Evolutionary conservation across 2,797 vertebrate species (phyloP).

Genomic region (Netta rufina): DNA sequence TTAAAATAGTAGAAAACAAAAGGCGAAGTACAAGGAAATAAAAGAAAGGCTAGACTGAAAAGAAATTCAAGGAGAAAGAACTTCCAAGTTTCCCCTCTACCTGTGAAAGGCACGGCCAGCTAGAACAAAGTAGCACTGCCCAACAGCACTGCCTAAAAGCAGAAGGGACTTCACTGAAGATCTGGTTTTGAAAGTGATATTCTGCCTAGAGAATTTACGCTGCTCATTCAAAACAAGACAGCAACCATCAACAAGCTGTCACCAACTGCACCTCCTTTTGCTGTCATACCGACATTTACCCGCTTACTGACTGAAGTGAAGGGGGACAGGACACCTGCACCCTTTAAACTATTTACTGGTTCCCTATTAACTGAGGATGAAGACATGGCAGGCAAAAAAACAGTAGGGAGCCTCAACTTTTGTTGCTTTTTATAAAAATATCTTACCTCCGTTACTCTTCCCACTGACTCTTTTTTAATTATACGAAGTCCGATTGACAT

Average conservation of each 20-base stretch:
- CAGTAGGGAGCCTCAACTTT: not conserved
- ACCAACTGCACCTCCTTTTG: not conserved
- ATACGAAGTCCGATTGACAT: not conserved
- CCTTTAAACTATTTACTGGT: not conserved
- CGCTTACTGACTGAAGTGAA: not conserved
- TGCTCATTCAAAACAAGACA: not conserved
- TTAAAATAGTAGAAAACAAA: too few species aligned
- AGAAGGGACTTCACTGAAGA: not conserved
- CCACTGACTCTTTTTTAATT: not conserved
- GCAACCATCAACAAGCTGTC: not conserved
- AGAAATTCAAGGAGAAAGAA: too few species aligned
- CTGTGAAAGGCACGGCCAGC: too few species aligned
- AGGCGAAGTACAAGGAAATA: too few species aligned
- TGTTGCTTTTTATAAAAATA: not conserved
- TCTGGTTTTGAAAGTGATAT: not conserved
- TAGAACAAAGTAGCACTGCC: too few species aligned
- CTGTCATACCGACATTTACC: not conserved
- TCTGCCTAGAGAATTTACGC: not conserved
- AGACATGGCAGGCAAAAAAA: not conserved
- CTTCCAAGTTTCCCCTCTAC: too few species aligned
- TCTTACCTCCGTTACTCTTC: not conserved
- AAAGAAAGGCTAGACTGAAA: too few species aligned
- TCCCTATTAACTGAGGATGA: not conserved
- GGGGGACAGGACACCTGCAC: not conserved
- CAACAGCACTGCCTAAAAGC: not conserved